A percentile compares a stretch with the other conserved stretches of the same genome.
These are phyloP conservation scores for Nicator chloris DNA, from an alignment of 2,113 vertebrate genomes.

Conservation along the genomic window DNA sequence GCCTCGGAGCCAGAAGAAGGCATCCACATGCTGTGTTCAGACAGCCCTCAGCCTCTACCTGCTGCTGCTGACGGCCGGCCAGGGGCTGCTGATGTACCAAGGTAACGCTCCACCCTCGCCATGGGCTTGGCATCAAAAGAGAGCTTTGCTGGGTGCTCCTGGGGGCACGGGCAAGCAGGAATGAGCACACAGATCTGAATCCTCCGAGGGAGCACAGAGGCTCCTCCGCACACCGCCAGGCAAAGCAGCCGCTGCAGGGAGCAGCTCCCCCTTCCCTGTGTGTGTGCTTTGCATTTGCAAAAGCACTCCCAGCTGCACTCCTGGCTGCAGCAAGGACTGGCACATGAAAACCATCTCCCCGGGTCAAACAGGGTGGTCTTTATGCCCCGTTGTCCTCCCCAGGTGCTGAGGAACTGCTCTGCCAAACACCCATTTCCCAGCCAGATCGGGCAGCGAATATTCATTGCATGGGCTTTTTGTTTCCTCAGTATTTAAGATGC, in stretches of 20 bases:
- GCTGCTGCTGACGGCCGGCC: slow-evolving; percentile 34
- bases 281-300: neutral
- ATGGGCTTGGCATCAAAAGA: neutral
- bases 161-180: rapidly evolving
- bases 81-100: slow-evolving; percentile 52
- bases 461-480: neutral
- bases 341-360: neutral
- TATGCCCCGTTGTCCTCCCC: neutral
- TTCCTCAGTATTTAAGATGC: slow-evolving; percentile 46
- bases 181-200: neutral
- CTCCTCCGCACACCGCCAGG: rapidly evolving
- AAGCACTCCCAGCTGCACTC: neutral
- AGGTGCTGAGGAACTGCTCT: neutral
- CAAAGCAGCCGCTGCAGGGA: neutral
- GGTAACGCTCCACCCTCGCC: slow-evolving; percentile 24
- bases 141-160: neutral
- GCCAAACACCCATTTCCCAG: neutral
- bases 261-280: rapidly evolving
- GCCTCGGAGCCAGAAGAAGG: slow-evolving; percentile 27
- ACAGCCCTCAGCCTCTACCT: slow-evolving; percentile 9
- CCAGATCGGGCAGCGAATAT: rapidly evolving
- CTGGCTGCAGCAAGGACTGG: neutral
- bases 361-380: neutral
- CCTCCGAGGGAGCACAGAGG: neutral
- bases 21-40: neutral